Base-by-base conservation (phyloP, 2,797 vertebrate genomes). In the Arremon brunneinucha region DNA sequence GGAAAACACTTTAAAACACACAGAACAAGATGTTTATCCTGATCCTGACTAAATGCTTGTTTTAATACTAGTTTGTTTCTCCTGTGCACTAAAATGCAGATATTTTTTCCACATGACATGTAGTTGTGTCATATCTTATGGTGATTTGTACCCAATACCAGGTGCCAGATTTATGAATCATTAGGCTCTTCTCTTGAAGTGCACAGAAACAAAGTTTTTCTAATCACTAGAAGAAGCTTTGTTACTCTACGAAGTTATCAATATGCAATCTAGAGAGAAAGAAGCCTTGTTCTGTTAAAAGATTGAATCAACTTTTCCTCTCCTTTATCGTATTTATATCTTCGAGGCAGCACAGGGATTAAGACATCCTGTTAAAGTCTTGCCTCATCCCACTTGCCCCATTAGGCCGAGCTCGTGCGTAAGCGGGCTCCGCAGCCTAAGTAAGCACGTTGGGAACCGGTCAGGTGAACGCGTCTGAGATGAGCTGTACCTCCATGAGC, bases 281-380 rank as follows among this genome's bases (percentile, higher is more conserved):
- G 53, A 96, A 86, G 47, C 70, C 47, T 75, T 65, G 59, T 79
- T 89, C 56, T 72, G 52, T 92, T 52, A 83, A 81, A 91, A 90
- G 94, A 95, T 28, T 79, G 69, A 84, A 91, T 96, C 88, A 93
- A 39, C 88, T 93, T 84, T 91, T 96, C 90, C 77, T 91, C 88
- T 92, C 55, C 59, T 90, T 93, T 93, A 94, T 95, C 94, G 69
- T 56, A 72, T 17, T 95, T 91, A n/a, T 84, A 82, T 94, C 90
- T 95, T 63, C 52, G 39, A 86, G 80, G 81, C 67, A 84, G 83
- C 56, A 49, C 32, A 41, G 67, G 85, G 85, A 84, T 93, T 95
- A 89, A 87, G 89, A 91, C 23, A 22, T 17, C n/a, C 72, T 75
- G 83, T 90, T 94, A 34, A 87, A 44, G 77, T 93, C 91, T 94